These are phyloP conservation scores for Myodes glareolus DNA, from an alignment of 2,113 vertebrate genomes.

Conservation along the genomic window DNA sequence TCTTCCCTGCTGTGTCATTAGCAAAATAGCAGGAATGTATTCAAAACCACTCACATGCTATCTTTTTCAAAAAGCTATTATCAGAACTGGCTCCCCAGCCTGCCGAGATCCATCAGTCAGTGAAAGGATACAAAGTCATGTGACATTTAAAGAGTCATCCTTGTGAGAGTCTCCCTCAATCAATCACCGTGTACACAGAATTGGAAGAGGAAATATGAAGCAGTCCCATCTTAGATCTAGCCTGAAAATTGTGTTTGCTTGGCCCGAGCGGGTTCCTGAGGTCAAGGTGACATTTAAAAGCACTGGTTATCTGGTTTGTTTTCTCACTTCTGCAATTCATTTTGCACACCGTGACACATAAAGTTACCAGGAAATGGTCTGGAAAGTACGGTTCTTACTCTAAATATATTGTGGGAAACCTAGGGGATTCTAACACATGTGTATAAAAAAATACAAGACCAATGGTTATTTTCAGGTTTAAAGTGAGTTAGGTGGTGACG, in stretches of 20 bases:
- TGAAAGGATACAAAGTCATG: neutral
- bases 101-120: neutral
- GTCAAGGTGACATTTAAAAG: neutral
- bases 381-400: slow-evolving; percentile 40
- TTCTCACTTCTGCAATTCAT: slow-evolving; percentile 28
- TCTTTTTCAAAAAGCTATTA: neutral
- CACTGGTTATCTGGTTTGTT: neutral
- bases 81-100: neutral
- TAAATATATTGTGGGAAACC: neutral
- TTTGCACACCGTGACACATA: neutral
- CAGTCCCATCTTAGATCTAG: neutral
- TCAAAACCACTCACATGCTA: neutral
- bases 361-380: slow-evolving; percentile 25
- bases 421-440: neutral
- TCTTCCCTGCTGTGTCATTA: neutral
- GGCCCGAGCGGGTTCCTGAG: neutral
- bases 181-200: neutral
- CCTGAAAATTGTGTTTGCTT: neutral
- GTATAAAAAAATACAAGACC: neutral
- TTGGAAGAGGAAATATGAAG: neutral
- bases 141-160: neutral
- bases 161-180: neutral
- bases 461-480: neutral
- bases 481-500: neutral
- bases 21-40: neutral